Evolutionary conservation across 2,797 vertebrate genomes (phyloP).

Genomic region (Tapera naevia): DNA sequence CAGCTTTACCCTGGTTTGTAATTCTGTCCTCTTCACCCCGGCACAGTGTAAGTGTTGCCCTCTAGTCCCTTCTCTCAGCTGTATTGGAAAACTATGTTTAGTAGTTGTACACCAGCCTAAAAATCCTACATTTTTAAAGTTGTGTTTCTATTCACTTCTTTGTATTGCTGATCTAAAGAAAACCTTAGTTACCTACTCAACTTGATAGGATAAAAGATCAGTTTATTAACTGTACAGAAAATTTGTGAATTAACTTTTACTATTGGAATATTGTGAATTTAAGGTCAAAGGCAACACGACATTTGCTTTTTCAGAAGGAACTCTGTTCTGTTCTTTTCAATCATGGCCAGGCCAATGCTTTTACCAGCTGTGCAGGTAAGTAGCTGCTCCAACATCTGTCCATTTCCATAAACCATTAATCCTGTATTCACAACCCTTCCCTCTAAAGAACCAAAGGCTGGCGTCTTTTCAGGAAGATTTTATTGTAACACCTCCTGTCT

Average conservation of each 20-base stretch:
- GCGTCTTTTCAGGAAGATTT: background rate
- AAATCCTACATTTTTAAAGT: background rate
- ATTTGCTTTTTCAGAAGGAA: background rate
- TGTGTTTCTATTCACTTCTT: background rate
- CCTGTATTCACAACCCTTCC: background rate
- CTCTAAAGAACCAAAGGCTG: background rate
- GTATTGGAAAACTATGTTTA: background rate
- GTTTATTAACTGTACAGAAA: background rate
- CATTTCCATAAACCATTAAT: background rate
- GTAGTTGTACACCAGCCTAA: background rate
- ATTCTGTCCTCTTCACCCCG: background rate
- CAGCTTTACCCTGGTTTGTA: background rate
- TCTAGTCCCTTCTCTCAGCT: background rate
- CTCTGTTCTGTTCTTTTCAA: background rate
- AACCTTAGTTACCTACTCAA: background rate
- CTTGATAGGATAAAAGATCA: background rate
- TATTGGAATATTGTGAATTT: background rate
- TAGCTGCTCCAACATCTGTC: background rate
- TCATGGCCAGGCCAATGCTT: background rate
- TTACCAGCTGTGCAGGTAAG: background rate
- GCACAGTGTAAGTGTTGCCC: background rate
- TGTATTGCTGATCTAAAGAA: background rate
- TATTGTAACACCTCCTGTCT: background rate
- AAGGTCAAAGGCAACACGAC: background rate
- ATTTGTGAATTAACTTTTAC: background rate